Base-by-base conservation (phyloP, 2,797 vertebrate species). In the Enteromius argenteus region DNA sequence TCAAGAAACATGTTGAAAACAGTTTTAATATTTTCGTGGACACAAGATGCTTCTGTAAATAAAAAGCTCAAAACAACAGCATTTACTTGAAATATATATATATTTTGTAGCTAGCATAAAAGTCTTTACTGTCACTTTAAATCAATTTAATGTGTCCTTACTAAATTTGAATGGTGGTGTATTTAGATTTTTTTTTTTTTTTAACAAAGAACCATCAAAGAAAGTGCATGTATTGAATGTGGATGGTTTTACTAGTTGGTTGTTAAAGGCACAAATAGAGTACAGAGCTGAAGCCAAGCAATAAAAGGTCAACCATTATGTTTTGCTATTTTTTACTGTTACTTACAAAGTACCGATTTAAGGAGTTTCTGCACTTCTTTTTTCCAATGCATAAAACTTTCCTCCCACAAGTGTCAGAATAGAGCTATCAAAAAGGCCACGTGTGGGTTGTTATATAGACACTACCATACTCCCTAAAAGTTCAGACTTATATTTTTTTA, bases 201-300 rank as follows among this genome's bases (percentile, higher is more conserved):
- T 27, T 1, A 44, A 6, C 67, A 42, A 14, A 42, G 21, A 5
- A 69, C n/a, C 23, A 14, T 14, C 42, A 72, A 17, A 27, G 14
- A 42, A 71, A 15, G 2, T 9, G 23, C 42, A 72, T 17, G 7
- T 10, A 23, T n/a, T 74, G 71, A 49, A 10, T n/a, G 21, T 35
- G 4, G 30, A 35, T 3, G 3, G 81, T 53, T 83, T 19, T 7
- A 6, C 10, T 30, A 82, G 30, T 30, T 21, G 32, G n/a, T 35
- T 68, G 66, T 23, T 66, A 44, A 30, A 66, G 60, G 51, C 35
- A 51, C 44, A 39, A n/a, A 39, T 19, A 0, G 8, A 49, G 1
- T 15, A 79, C 14, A 42, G 39, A 71, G n/a, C 15, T 39, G 15
- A 73, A 81, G 53, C 30, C 84, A 37, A 68, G 51, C 49, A 75